Evolutionary conservation across 2,888 invertebrate genomes (phyloP).

Genomic region (Choristoneura rosaceana): DNA sequence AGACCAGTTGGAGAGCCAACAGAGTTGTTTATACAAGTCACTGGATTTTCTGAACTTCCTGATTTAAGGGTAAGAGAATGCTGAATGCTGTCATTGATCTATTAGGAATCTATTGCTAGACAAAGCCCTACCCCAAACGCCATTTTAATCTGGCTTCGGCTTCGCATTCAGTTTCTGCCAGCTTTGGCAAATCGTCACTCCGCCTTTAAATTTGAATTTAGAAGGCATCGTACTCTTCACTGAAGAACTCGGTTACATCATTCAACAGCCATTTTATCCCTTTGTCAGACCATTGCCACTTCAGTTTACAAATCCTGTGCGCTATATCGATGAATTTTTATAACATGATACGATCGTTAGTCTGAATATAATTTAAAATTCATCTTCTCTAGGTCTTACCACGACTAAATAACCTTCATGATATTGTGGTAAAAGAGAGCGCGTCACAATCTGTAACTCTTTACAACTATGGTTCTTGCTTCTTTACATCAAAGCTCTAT

Average conservation of each 20-base stretch:
- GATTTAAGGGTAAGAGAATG: constrained; percentile 65
- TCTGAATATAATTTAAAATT: not conserved
- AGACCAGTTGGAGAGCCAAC: constrained; percentile 76
- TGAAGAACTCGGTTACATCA: no score
- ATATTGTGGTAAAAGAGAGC: constrained; percentile 69
- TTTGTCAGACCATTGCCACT: no score
- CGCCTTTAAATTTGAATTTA: no score
- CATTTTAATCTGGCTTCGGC: no score
- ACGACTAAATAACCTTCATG: constrained; percentile 69
- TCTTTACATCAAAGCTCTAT: constrained; percentile 71
- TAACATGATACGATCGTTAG: not conserved
- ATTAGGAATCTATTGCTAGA: no score
- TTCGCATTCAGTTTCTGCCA: no score
- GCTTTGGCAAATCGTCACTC: no score
- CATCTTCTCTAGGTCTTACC: constrained; percentile 66
- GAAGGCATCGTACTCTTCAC: no score
- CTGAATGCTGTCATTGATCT: not conserved
- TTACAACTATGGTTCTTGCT: constrained; percentile 74
- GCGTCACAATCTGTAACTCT: constrained; percentile 60
- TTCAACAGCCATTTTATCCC: no score
- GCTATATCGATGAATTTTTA: no score
- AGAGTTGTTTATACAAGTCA: constrained; percentile 70
- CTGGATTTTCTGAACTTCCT: constrained; percentile 76
- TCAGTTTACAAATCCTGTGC: no score
- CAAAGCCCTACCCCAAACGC: no score